These are phyloP conservation scores for Channallabes apus DNA, from an alignment of 2,797 vertebrate genomes.

Conservation along the genomic window DNA sequence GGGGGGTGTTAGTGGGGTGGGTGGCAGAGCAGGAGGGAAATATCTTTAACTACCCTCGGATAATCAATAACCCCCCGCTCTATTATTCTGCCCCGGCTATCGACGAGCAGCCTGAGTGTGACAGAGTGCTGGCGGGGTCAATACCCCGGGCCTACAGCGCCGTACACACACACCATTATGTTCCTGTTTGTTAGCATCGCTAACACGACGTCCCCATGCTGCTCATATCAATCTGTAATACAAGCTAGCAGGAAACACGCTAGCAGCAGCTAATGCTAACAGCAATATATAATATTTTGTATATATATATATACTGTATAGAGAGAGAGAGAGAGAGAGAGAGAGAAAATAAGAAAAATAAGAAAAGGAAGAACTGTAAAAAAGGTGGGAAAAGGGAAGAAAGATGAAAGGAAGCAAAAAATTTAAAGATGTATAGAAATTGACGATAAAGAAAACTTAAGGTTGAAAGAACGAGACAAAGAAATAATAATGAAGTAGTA, in stretches of 20 bases:
- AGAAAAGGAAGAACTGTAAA: background rate
- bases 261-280: background rate
- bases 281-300: background rate
- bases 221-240: constrained; percentile 69
- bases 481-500: background rate
- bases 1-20: constrained; percentile 20
- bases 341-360: no score
- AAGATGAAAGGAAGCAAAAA: background rate
- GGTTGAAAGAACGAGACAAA: background rate
- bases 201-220: constrained; percentile 65
- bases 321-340: no score
- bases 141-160: constrained; percentile 62
- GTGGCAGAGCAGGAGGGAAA: constrained; percentile 58
- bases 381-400: background rate
- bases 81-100: constrained; percentile 78
- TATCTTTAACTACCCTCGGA: constrained; percentile 75
- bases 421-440: background rate
- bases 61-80: constrained; percentile 82
- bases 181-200: constrained; percentile 70
- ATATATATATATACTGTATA: no score
- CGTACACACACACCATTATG: constrained; percentile 62
- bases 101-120: constrained; percentile 75
- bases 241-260: constrained; percentile 36
- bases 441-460: background rate
- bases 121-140: constrained; percentile 81